Percentiles rank a stretch among this genome's conserved stretches.
Conservation (phyloP, 1,140 invertebrate genomes). For the Solenopsis invicta region DNA sequence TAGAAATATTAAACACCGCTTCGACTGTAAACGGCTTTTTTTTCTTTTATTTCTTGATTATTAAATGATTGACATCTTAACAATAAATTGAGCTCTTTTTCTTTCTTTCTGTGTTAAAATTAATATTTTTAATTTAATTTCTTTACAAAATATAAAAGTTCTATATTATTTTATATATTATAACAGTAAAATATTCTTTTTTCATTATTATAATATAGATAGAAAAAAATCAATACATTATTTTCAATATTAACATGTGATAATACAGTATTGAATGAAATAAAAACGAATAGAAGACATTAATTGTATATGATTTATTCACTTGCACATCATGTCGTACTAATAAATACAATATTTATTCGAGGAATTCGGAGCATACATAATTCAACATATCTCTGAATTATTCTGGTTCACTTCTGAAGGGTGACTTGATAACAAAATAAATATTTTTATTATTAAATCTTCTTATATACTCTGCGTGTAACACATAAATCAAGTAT, state of each 20-base stretch:
- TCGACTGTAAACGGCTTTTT: too few species aligned
- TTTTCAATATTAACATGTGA: background rate
- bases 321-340: background rate
- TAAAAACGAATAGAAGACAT: background rate
- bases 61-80: background rate
- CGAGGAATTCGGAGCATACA: background rate
- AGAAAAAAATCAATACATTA: background rate
- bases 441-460: slow-evolving; percentile 1
- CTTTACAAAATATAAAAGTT: background rate
- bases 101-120: background rate
- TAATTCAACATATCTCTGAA: background rate
- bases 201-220: background rate
- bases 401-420: background rate
- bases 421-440: background rate
- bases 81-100: background rate
- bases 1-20: too few species aligned
- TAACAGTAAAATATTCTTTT: background rate
- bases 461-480: background rate
- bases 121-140: background rate
- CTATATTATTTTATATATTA: background rate
- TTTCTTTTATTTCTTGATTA: too few species aligned
- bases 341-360: slow-evolving; percentile 12
- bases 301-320: background rate
- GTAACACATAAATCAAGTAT: slow-evolving; percentile 3
- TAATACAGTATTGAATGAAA: background rate